A percentile compares a stretch with the other conserved stretches of the same genome.
Evolutionary conservation across 2,113 vertebrate genomes (phyloP).

Genomic region (Alethe castanea): DNA sequence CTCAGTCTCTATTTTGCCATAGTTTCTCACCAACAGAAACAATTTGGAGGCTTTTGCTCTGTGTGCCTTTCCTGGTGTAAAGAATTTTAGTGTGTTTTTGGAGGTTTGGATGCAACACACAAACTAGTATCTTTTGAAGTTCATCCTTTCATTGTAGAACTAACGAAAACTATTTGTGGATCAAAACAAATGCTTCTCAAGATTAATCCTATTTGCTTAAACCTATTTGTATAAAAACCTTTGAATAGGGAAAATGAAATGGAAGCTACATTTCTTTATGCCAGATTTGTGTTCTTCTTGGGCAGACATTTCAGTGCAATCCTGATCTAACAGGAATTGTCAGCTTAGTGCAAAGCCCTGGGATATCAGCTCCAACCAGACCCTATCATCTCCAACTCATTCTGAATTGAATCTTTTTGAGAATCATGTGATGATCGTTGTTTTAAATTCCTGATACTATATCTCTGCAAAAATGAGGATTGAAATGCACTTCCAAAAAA

Average conservation of each 20-base stretch:
- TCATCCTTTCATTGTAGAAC: background rate
- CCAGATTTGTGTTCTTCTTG: background rate
- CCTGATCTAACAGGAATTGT: background rate
- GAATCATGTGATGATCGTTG: background rate
- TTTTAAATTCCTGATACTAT: background rate
- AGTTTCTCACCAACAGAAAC: background rate
- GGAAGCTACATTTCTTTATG: background rate
- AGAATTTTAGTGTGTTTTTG: background rate
- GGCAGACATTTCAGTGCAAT: background rate
- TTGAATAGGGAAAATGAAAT: background rate
- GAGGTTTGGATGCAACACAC: background rate
- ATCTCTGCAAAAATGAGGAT: background rate
- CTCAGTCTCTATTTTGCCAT: background rate
- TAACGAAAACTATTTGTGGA: background rate
- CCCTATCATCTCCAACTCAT: background rate
- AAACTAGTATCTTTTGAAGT: background rate
- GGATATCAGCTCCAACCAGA: background rate
- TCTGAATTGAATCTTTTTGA: background rate
- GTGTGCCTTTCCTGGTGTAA: background rate
- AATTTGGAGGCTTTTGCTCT: background rate
- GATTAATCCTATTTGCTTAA: conserved; percentile 18
- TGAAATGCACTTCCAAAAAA: background rate
- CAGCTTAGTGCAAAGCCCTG: background rate
- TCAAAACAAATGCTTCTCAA: background rate
- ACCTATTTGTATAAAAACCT: background rate